A percentile compares a stretch with the other conserved stretches of the same genome.
These are phyloP conservation scores for Acleris laterana DNA, from an alignment of 2,888 invertebrate species.

Conservation along the genomic window DNA sequence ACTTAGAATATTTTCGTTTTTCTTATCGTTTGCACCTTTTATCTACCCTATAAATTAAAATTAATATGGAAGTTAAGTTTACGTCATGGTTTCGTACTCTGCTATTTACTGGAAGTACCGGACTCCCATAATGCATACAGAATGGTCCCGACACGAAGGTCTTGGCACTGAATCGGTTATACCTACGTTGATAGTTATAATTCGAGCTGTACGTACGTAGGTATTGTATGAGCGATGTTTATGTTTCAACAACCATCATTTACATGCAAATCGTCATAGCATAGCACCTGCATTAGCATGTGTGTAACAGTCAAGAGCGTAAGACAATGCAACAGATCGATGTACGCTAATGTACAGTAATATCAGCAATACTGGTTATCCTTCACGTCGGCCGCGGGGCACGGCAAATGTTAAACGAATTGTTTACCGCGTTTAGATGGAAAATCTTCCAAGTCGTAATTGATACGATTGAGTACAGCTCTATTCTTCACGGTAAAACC, in stretches of 20 bases:
- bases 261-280: slow-evolving; percentile 44
- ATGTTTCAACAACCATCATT: slow-evolving; percentile 33
- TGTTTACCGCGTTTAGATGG: slow-evolving; percentile 14
- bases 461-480: too few relatives aligned
- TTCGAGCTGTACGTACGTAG: background rate
- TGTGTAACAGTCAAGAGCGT: slow-evolving; percentile 17
- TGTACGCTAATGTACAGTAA: slow-evolving; percentile 34
- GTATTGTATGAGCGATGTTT: slow-evolving; percentile 12
- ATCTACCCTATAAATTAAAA: too few relatives aligned
- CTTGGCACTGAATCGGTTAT: background rate
- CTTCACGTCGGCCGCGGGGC: slow-evolving; percentile 38
- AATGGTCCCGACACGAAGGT: too few relatives aligned
- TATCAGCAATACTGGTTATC: slow-evolving; percentile 39
- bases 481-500: too few relatives aligned
- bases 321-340: slow-evolving; percentile 36
- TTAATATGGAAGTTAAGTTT: too few relatives aligned
- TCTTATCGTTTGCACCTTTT: too few relatives aligned
- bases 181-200: background rate
- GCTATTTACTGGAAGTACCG: too few relatives aligned
- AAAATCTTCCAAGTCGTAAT: slow-evolving; percentile 7
- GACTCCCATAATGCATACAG: too few relatives aligned
- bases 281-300: slow-evolving; percentile 51
- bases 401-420: slow-evolving; percentile 38
- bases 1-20: too few relatives aligned
- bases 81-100: too few relatives aligned